These are phyloP conservation scores for Brienomyrus longianalis DNA, from an alignment of 2,113 vertebrate species.

Conservation along the genomic window DNA sequence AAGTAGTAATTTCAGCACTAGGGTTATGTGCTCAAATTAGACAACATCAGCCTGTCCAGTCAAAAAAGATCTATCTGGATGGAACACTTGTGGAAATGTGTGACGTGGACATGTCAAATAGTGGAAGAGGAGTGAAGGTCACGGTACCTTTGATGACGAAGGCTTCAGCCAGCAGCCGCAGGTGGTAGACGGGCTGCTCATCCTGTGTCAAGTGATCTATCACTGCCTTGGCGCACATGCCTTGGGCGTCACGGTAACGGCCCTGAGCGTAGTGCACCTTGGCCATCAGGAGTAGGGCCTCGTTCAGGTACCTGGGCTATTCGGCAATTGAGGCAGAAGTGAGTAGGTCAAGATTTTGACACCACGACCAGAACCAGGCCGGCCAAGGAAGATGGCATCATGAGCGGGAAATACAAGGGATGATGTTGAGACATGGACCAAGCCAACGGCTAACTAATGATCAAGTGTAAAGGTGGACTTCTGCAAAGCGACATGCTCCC, in stretches of 20 bases:
- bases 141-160: constrained; percentile 88
- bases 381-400: background rate
- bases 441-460: background rate
- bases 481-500: background rate
- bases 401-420: background rate
- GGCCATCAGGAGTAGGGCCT: constrained; percentile 85
- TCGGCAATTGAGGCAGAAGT: constrained; percentile 18
- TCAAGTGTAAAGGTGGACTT: background rate
- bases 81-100: background rate
- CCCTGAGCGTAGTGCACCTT: constrained; percentile 91
- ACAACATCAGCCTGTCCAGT: background rate
- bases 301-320: constrained; percentile 79
- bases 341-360: background rate
- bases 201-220: constrained; percentile 78
- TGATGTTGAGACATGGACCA: background rate
- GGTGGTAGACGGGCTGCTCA: constrained; percentile 76
- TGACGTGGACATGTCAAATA: background rate
- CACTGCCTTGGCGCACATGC: constrained; percentile 86
- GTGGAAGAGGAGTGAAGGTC: background rate
- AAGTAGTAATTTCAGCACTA: background rate
- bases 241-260: constrained; percentile 82
- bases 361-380: background rate
- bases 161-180: constrained; percentile 86
- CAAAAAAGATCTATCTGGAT: background rate
- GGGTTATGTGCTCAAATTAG: background rate